A percentile compares a stretch with the other conserved stretches of the same genome.
phyloP scores from a whole-genome alignment of 2,113 vertebrate species.

The Ptilorrhoa leucosticta region DNA sequence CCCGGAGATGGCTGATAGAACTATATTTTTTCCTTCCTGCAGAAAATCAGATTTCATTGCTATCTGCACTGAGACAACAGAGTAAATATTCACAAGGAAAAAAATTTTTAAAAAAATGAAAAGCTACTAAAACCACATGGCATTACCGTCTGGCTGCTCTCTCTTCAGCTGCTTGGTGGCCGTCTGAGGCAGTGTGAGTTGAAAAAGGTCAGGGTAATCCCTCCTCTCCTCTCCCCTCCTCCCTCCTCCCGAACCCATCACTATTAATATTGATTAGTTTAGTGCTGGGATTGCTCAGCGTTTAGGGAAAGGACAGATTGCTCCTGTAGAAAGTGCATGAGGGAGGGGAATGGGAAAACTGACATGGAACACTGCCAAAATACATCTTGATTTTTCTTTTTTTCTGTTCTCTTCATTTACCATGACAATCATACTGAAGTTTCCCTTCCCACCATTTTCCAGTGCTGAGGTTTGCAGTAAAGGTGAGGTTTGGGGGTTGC shows the following conservation, averaged over 20 bases:
- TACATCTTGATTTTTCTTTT: not conserved
- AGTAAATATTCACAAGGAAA: slow-evolving; percentile 33
- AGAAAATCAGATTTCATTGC: slow-evolving; percentile 9
- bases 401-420: not conserved
- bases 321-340: not conserved
- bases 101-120: not conserved
- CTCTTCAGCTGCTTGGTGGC: slow-evolving; percentile 63
- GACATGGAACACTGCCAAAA: not conserved
- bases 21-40: not conserved
- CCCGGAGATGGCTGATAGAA: not conserved
- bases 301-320: slow-evolving; percentile 30
- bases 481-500: not conserved
- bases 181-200: slow-evolving; percentile 58
- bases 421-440: not conserved
- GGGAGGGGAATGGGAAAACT: not conserved
- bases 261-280: slow-evolving; percentile 71
- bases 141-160: slow-evolving; percentile 64
- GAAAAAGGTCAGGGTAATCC: slow-evolving; percentile 65
- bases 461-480: not conserved
- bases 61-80: slow-evolving; percentile 12
- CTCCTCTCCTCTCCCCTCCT: slow-evolving; percentile 45
- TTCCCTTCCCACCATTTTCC: not conserved
- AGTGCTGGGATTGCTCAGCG: slow-evolving; percentile 35
- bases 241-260: slow-evolving; percentile 13
- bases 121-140: slow-evolving; percentile 60